Base-by-base conservation (phyloP, 2,113 vertebrate species). In the Natator depressus region DNA sequence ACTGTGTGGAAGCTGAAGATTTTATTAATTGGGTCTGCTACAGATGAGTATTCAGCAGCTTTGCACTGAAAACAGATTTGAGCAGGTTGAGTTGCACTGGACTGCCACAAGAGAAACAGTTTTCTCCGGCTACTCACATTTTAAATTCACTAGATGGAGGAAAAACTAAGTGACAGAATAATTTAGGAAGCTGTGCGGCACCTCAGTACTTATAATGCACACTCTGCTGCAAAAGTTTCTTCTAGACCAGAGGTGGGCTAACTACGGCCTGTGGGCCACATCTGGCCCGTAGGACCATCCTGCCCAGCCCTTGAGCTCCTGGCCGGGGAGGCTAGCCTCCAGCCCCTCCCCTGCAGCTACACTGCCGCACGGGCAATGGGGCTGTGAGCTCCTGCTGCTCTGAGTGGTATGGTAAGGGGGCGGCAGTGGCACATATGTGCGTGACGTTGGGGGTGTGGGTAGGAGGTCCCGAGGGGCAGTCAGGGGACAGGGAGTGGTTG, bases 91-190 rank as follows among this genome's bases (percentile, higher is more conserved):
- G 3, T 82, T 69, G 25, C 1, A 0, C 47, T 31, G 25, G 84
- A 53, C 10, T 80, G 46, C 82, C 49, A 72, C 29, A 82, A 82
- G 91, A 82, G 3, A 53, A 92, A 35, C 16, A 3, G 0, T 79
- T 86, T 83, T 88, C 79, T 95, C 22, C 25, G 72, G 5, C 72
- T 42, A 10, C 22, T 75, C 17, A 75, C 72, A 78, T 88, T 82
- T 91, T 84, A 82, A 80, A 12, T 49, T 49, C 76, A 76, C 29
- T 49, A 38, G 83, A 94, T 12, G 94, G 51, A 92, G 80, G 14
- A 86, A 84, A 38, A 55, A 86, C 25, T 82, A 95, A 20, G 46
- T 78, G 83, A 92, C 46, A 17, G 92, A 94, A 88, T 80, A 82
- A 5, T 89, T 6, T 3, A 79, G 22, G 88, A 87, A 88, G 91